Base-by-base conservation (phyloP, 2,797 vertebrate species). In the Bradypodion ventrale region DNA sequence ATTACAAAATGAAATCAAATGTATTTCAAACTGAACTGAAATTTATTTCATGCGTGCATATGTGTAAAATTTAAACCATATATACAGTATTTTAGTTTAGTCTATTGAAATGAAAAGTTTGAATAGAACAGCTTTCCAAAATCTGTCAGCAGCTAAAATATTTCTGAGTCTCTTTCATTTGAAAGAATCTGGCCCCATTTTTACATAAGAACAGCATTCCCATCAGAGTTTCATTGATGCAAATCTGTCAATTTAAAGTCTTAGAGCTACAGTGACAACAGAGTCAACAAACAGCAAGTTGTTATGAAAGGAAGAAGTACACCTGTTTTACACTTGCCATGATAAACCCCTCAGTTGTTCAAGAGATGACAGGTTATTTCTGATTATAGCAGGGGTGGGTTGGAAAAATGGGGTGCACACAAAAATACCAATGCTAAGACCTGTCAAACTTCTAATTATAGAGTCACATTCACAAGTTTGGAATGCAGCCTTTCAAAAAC, bases 241-340 rank as follows among this genome's bases (percentile, higher is more conserved):
- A 87, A 78, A 86, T 85, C 75, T n/a, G 2, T 85, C 49, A 79
- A 8, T 91, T 84, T 69, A n/a, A 90, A 85, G 37, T 69, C 1
- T 82, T 65, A 82, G 16, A 63, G 75, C 69, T 78, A 74, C 81
- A 23, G 8, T 86, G 78, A 81, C 56, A 85, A 1, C 46, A 87
- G 52, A 84, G 32, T 83, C 60, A 83, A 82, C 63, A 82, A 84
- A 79, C 27, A 85, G 83, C 37, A 66, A 82, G 78, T 56, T 89
- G 37, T 83, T 80, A 78, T 44, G 32, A 44, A 88, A 63, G 52
- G 85, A 72, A 89, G 75, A 77, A 86, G 87, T 83, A 56, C 49
- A 73, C n/a, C 35, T 37, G 37, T 25, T 90, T 86, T 44, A 37
- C 25, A 59, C 74, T n/a, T 37, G 59, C 52, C 25, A 3, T 70